Base-by-base conservation (phyloP, 1,140 invertebrate genomes). In the Camponotus floridanus region DNA sequence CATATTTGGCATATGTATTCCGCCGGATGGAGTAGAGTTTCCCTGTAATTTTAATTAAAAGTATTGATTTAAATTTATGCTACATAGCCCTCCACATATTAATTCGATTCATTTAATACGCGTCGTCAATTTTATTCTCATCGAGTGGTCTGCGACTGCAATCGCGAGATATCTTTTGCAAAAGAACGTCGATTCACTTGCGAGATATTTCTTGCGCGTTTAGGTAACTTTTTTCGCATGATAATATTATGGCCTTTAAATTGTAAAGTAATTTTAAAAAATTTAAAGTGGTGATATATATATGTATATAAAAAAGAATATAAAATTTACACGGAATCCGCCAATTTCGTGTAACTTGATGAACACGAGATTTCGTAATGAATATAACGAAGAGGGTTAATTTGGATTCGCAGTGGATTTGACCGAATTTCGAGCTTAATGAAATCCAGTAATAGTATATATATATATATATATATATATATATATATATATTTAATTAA, bases 41-140 rank as follows among this genome's bases (percentile, higher is more conserved):
- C 81, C 59, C 73, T 76, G 81, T 83, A 78, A 85, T 78, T 85
- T 85, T 85, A 85, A 85, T 85, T 85, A 85, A 85, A 85, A 85
- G 71, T 78, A 78, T 85, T 85, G 71, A 85, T 85, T 85, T 85
- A 78, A 85, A 85, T 85, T 85, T 73, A 62, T 65, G 59, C 71
- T 85, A 78, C 62, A 42, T 18, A 61, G 73, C 59, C 76, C 64
- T 65, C 62, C 33, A 78, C 81, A 78, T 85, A 85, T 85, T 85
- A 85, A 76, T 85, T 78, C 74, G 61, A 73, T 83, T 83, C 79
- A 83, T 83, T 83, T 74, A 83, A 83, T 45, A 55, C n/a, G 18
- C 68, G 79, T 73, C 79, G 79, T 83, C 68, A 83, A 83, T 83
- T 83, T 83, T 83, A 83, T 83, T 83, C 55, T 39, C 55, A 83